phyloP scores from a whole-genome alignment of 2,113 vertebrate genomes.

The Ranitomeya variabilis region DNA sequence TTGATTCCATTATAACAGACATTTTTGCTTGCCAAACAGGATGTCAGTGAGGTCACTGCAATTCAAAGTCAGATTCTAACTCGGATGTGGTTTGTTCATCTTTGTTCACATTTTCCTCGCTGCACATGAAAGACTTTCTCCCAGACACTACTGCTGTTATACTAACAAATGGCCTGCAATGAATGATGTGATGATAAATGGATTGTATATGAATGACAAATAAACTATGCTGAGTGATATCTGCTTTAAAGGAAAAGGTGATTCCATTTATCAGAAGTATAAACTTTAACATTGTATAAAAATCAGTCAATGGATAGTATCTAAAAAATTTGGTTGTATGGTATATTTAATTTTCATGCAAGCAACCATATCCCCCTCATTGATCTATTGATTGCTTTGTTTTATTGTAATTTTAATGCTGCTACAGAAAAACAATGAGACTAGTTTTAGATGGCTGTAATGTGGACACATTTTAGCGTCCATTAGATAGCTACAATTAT shows the following conservation, averaged over 20 bases:
- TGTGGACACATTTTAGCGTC: no score
- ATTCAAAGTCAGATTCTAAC: constrained; percentile 36
- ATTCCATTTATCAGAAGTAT: neutral
- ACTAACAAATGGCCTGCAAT: constrained; percentile 36
- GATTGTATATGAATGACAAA: constrained; percentile 3
- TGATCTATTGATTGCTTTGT: neutral
- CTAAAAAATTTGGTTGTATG: neutral
- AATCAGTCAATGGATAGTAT: neutral
- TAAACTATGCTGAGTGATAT: neutral
- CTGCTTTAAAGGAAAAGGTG: neutral
- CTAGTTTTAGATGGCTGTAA: no score
- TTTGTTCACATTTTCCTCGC: constrained; percentile 48
- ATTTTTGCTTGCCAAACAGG: constrained; percentile 52
- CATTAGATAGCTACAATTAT: no score
- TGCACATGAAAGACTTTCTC: constrained; percentile 30
- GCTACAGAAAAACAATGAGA: no score
- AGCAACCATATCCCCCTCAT: neutral
- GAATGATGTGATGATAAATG: constrained; percentile 24
- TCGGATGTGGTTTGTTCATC: constrained; percentile 50
- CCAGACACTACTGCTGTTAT: constrained; percentile 31
- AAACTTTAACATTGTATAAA: neutral
- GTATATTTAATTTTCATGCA: neutral
- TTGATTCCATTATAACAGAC: constrained; percentile 47
- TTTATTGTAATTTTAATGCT: neutral
- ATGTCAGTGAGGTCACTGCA: constrained; percentile 51